Base-by-base conservation (phyloP, 2,888 invertebrate genomes). In the Hypercompe scribonia region DNA sequence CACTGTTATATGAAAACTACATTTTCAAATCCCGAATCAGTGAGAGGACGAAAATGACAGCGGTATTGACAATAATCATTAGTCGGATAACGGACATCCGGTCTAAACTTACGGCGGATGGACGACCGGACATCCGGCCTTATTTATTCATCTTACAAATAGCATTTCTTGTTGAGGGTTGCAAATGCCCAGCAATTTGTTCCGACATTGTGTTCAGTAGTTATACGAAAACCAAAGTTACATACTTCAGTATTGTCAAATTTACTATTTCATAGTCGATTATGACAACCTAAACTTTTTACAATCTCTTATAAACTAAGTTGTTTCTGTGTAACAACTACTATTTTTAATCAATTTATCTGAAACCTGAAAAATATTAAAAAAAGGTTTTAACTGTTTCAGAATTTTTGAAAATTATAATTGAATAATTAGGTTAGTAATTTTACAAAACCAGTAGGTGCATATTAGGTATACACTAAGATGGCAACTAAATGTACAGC, bases 91-190 rank as follows among this genome's bases (percentile, higher is more conserved):
- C 84, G 84, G 84, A 84, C 73, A 74, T 84, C 84, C 84, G 84
- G 84, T 69, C 78, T 79, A 84, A 84, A 81, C 84, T 84, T 84
- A 84, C 83, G 81, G 73, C 69, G 78, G 71, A 71, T 79, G 84
- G 82, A 72, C 74, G 73, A 70, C 11, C 80, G 79, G 79, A 79
- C 64, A 68, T 84, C 83, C 84, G 84, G 83, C 76, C 73, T 84
- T 70, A 83, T 81, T 84, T 84, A 84, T 84, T 84, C 83, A 84
- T 81, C 84, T 84, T 84, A 80, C 81, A 74, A 79, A 82, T 79
- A 76, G 76, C 71, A 81, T 76, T 84, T 84, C 84, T 84, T 84
- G 84, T 80, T 79, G 54, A 68, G 36, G 73, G 75, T 72, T 81
- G 71, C 71, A 74, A 76, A 75, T 78, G 36, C 39, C 11, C 42